Evolutionary conservation across 2,113 vertebrate species (phyloP).

Genomic region (cat (Felis catus)): DNA sequence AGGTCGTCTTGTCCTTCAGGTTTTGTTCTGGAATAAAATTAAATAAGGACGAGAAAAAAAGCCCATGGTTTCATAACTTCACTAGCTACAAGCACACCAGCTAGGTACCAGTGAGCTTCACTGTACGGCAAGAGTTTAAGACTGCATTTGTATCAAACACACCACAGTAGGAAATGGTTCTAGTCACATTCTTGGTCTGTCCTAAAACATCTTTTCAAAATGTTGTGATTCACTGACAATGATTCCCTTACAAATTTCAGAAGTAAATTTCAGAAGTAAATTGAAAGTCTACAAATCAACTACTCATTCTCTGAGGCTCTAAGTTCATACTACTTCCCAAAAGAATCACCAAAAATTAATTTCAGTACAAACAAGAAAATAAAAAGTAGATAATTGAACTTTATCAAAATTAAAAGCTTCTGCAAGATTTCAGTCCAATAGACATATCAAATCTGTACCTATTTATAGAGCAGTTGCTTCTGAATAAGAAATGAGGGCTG

Average conservation of each 20-base stretch:
- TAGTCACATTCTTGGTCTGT: background rate
- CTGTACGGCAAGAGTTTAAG: background rate
- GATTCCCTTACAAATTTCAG: background rate
- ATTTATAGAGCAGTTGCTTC: background rate
- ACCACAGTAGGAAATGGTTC: background rate
- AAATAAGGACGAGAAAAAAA: background rate
- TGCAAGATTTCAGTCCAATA: background rate
- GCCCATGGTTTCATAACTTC: background rate
- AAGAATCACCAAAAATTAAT: background rate
- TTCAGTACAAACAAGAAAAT: background rate
- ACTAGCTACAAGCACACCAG: background rate
- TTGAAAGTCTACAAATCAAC: background rate
- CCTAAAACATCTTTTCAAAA: background rate
- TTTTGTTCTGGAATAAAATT: background rate
- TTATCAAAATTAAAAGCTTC: background rate
- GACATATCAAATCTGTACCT: background rate
- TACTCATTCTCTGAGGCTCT: background rate
- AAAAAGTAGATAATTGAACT: background rate
- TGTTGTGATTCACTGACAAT: background rate
- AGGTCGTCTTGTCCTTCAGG: background rate
- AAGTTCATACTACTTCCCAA: background rate
- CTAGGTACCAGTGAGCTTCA: background rate
- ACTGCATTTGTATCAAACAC: background rate
- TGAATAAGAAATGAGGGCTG: background rate
- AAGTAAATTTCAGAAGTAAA: constrained; percentile 42